phyloP scores from a whole-genome alignment of 1,140 invertebrate species.

The Drosophila neocordata region DNA sequence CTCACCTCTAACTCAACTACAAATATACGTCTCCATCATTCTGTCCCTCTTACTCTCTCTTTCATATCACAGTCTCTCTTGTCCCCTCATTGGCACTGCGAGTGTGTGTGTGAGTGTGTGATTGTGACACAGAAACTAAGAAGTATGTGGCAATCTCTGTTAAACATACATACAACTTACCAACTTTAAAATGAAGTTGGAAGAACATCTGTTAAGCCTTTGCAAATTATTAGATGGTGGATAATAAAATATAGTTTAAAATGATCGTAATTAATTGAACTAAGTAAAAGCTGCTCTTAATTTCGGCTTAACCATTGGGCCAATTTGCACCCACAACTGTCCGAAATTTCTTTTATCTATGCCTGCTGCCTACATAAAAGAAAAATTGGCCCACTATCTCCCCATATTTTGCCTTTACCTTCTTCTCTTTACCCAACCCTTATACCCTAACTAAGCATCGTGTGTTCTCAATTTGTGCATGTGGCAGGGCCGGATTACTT shows the following conservation, averaged over 20 bases:
- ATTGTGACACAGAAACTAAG: conserved; percentile 81
- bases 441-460: conserved; percentile 20
- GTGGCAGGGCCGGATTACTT: neutral
- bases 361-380: neutral
- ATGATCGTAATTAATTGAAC: neutral
- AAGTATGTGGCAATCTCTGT: conserved; percentile 78
- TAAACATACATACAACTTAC: conserved; percentile 49
- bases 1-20: conserved; percentile 22
- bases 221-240: conserved; percentile 21
- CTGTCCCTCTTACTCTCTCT: neutral
- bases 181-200: conserved; percentile 46
- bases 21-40: neutral
- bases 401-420: conserved; percentile 28
- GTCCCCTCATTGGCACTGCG: conserved; percentile 25
- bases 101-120: conserved; percentile 39
- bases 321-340: neutral
- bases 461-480: conserved; percentile 42
- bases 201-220: conserved; percentile 54
- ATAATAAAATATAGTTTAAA: neutral
- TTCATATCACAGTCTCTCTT: neutral
- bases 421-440: conserved; percentile 39
- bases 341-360: neutral
- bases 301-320: neutral
- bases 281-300: neutral
- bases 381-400: neutral